Percentiles rank a stretch among this genome's conserved stretches.
Evolutionary conservation across 1,140 invertebrate genomes (phyloP).

Genomic region (Parapsyche elsis): DNA sequence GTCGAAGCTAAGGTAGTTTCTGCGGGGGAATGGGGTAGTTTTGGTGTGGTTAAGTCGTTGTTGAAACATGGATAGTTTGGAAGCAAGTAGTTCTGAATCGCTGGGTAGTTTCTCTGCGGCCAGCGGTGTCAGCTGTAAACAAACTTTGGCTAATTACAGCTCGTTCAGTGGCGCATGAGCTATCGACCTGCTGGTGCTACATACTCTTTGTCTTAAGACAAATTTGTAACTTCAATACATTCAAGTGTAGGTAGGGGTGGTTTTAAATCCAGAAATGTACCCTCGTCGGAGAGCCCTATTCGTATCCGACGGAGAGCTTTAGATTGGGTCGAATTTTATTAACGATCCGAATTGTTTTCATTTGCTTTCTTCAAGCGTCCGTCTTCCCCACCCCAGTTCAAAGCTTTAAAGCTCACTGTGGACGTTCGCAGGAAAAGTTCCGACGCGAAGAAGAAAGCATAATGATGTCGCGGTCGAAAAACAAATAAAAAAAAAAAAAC

Average conservation of each 20-base stretch:
- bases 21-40: not conserved
- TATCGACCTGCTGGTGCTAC: not conserved
- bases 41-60: not conserved
- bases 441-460: not conserved
- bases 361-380: not conserved
- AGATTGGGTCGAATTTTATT: constrained; percentile 2
- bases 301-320: not conserved
- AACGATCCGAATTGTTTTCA: constrained; percentile 6
- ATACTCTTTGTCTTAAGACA: too few relatives aligned
- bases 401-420: not conserved
- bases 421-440: not conserved
- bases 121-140: constrained; percentile 34
- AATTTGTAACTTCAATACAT: too few relatives aligned
- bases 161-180: not conserved
- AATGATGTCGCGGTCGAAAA: not conserved
- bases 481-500: constrained; percentile 6
- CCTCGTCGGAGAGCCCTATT: not conserved
- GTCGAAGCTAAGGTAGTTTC: not conserved
- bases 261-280: constrained; percentile 1
- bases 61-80: constrained; percentile 12
- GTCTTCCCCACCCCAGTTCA: not conserved
- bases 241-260: not conserved
- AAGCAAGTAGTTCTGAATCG: not conserved
- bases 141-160: constrained; percentile 38
- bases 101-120: constrained; percentile 23